phyloP scores from a whole-genome alignment of 1,140 invertebrate species.

The Drosophila rufa region DNA sequence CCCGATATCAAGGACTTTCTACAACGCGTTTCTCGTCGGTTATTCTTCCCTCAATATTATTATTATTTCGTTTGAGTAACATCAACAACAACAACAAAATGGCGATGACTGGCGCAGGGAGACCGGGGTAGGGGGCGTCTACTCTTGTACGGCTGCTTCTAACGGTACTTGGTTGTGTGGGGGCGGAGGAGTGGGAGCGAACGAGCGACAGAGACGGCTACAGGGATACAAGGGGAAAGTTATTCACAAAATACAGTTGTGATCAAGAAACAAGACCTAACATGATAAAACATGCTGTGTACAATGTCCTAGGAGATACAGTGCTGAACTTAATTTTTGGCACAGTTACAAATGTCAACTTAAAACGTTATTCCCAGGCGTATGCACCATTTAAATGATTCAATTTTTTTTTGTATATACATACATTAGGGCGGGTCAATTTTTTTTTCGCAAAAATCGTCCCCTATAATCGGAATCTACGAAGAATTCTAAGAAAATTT shows the following conservation, averaged over 20 bases:
- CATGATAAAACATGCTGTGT: not conserved
- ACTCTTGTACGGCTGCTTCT: conserved; percentile 24
- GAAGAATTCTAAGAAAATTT: too few species aligned
- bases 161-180: not conserved
- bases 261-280: not conserved
- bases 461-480: too few species aligned
- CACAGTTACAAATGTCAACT: too few species aligned
- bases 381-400: too few species aligned
- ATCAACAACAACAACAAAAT: conserved; percentile 56
- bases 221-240: not conserved
- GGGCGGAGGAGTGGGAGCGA: not conserved
- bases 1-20: not conserved
- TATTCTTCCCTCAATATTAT: not conserved
- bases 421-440: too few species aligned
- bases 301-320: not conserved
- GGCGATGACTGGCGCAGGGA: conserved; percentile 14
- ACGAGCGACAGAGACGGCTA: not conserved
- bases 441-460: too few species aligned
- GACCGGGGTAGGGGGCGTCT: not conserved
- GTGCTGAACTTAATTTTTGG: too few species aligned
- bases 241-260: conserved; percentile 1
- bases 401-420: too few species aligned
- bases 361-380: too few species aligned
- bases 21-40: not conserved
- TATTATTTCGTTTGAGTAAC: conserved; percentile 38